A percentile compares a stretch with the other conserved stretches of the same genome.
These are phyloP conservation scores for Quiscalus mexicanus DNA, from an alignment of 2,113 vertebrate genomes.

Conservation along the genomic window DNA sequence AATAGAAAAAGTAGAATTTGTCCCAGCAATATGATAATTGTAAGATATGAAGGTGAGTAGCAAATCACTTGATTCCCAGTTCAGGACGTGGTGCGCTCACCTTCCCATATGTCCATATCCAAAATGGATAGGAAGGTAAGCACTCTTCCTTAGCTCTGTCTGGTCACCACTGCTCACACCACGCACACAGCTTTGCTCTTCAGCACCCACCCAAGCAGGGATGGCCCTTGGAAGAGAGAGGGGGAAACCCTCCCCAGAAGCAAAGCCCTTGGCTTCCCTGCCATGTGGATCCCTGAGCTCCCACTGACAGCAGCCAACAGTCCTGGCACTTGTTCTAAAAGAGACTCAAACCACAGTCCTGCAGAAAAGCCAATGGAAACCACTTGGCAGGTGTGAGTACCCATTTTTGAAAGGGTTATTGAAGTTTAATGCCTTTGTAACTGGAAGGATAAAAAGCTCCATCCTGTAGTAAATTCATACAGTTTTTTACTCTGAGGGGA, in stretches of 20 bases:
- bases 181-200: rapidly evolving
- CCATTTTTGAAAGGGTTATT: background rate
- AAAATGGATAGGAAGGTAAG: background rate
- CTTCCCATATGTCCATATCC: rapidly evolving
- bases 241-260: background rate
- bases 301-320: background rate
- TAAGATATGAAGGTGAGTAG: background rate
- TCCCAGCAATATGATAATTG: background rate
- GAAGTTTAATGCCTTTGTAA: background rate
- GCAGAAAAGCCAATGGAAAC: background rate
- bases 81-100: background rate
- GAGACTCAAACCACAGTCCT: background rate
- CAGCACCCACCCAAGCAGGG: background rate
- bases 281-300: background rate
- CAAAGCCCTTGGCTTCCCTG: background rate
- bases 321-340: background rate
- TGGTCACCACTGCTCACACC: background rate
- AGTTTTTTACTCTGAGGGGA: background rate
- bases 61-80: background rate
- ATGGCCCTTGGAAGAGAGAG: background rate
- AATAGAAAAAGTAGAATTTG: background rate
- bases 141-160: rapidly evolving
- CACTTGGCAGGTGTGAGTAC: rapidly evolving
- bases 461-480: background rate
- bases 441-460: background rate